A percentile compares a stretch with the other conserved stretches of the same genome.
Conservation (phyloP, 2,888 invertebrate species). For the Mactromeris polynyma region DNA sequence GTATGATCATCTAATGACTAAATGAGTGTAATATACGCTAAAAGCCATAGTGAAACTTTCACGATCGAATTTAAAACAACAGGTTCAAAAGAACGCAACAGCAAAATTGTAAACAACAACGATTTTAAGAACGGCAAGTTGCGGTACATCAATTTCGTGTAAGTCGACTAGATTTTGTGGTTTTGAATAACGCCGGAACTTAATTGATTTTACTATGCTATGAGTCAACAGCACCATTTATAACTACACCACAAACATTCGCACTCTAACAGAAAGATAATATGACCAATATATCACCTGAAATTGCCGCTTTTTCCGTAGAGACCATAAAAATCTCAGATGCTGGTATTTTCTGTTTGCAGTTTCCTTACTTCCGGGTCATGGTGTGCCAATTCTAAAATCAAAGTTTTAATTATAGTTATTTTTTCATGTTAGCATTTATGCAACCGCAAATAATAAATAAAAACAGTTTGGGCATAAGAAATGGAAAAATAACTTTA, state of each 20-base stretch:
- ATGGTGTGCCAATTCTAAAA: slow-evolving; percentile 41
- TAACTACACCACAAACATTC: background rate
- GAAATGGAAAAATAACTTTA: background rate
- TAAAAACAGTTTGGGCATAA: background rate
- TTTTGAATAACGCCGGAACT: background rate
- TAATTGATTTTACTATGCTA: background rate
- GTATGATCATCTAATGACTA: too few relatives aligned
- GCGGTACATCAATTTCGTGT: background rate
- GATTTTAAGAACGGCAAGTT: background rate
- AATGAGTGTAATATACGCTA: too few relatives aligned
- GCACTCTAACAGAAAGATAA: background rate
- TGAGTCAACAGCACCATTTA: background rate
- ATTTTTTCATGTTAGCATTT: background rate
- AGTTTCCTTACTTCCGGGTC: slow-evolving; percentile 74
- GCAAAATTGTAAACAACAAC: background rate
- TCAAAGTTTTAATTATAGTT: background rate
- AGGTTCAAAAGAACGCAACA: background rate
- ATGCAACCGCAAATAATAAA: background rate
- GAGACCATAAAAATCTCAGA: slow-evolving; percentile 26
- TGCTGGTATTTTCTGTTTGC: slow-evolving; percentile 41
- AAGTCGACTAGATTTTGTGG: background rate
- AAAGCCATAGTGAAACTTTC: too few relatives aligned
- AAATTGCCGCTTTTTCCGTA: background rate
- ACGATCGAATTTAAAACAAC: too few relatives aligned
- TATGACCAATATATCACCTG: background rate